Conservation (phyloP, 2,113 vertebrate genomes). For the Odobenus rosmarus region DNA sequence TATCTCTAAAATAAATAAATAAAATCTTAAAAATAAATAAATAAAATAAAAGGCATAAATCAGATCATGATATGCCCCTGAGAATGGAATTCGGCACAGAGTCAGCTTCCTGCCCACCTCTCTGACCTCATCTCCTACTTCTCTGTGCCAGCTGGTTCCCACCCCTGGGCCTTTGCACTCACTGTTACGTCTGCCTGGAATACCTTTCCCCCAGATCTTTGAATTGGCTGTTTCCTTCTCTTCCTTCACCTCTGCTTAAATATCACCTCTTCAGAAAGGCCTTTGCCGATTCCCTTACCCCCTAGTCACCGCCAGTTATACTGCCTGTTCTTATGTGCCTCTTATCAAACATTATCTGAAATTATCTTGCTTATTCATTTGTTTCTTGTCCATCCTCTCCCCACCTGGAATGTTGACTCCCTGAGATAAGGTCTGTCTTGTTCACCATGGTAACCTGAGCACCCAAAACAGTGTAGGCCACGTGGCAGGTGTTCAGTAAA, state of each 20-base stretch:
- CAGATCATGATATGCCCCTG: not conserved
- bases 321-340: conserved; percentile 2
- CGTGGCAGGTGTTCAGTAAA: not conserved
- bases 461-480: not conserved
- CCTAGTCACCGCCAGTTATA: not conserved
- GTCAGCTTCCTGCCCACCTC: not conserved
- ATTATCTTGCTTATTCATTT: not conserved
- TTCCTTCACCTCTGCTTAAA: not conserved
- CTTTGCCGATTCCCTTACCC: not conserved
- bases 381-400: not conserved
- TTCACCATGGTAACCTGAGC: not conserved
- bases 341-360: not conserved
- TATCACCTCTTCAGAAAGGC: not conserved
- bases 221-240: not conserved
- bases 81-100: not conserved
- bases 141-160: not conserved
- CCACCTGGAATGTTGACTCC: not conserved
- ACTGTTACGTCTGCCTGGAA: not conserved
- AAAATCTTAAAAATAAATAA: not conserved
- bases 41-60: not conserved
- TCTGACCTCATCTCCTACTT: not conserved
- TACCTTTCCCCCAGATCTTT: not conserved
- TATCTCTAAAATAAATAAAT: not conserved
- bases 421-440: not conserved
- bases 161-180: not conserved